Percentiles rank a stretch among this genome's conserved stretches.
Conservation (phyloP, 2,797 vertebrate species). For the Okamejei kenojei region DNA sequence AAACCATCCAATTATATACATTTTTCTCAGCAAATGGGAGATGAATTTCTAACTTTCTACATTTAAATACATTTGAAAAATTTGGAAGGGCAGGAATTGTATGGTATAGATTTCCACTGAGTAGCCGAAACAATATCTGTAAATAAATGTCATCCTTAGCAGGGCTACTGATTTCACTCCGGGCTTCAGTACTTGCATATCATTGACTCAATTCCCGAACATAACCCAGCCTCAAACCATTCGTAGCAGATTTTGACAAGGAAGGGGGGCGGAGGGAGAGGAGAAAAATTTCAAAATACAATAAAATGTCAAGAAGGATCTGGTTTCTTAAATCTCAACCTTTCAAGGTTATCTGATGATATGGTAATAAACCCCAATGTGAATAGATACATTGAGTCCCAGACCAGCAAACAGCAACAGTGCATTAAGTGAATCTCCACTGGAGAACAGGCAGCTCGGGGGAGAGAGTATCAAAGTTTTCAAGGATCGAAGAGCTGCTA, state of each 20-base stretch:
- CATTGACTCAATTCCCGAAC: slow-evolving; percentile 27
- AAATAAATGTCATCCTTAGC: background rate
- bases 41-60: background rate
- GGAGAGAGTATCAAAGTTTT: background rate
- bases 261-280: background rate
- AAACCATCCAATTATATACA: background rate
- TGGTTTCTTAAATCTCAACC: slow-evolving; percentile 18
- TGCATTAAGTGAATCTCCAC: slow-evolving; percentile 14
- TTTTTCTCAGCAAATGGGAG: too few relatives aligned
- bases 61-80: background rate
- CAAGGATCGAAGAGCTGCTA: background rate
- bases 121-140: background rate
- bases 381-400: background rate
- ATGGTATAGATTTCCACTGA: background rate
- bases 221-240: background rate
- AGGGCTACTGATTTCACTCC: background rate
- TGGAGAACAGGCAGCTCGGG: background rate
- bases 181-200: background rate
- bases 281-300: background rate
- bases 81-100: background rate
- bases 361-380: slow-evolving; percentile 22
- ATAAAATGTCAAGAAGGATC: slow-evolving; percentile 21
- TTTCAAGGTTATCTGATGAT: slow-evolving; percentile 33
- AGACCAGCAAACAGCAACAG: background rate
- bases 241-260: background rate